A percentile compares a stretch with the other conserved stretches of the same genome.
These are phyloP conservation scores for Ophion slaviceki DNA, from an alignment of 2,888 invertebrate genomes.

Conservation along the genomic window DNA sequence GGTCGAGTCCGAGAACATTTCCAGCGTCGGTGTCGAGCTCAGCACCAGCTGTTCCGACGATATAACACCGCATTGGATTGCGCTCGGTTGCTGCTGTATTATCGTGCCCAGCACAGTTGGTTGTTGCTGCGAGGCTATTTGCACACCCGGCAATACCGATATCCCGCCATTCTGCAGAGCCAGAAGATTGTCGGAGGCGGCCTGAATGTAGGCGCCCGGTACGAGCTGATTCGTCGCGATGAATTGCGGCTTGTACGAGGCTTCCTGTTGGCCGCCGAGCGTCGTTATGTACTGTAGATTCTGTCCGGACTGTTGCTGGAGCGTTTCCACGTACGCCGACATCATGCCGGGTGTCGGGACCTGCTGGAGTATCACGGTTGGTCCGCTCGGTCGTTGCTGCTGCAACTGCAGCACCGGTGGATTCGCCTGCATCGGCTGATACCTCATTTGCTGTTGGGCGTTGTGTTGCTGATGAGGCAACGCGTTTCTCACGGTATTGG, in stretches of 20 bases:
- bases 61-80: conserved; percentile 84
- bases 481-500: conserved; percentile 73
- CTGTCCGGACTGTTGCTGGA: conserved; percentile 89
- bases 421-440: conserved; percentile 80
- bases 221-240: conserved; percentile 79
- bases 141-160: conserved; percentile 80
- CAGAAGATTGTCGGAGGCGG: conserved; percentile 79
- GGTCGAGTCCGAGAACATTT: conserved; percentile 86
- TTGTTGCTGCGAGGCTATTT: conserved; percentile 79
- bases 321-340: conserved; percentile 88
- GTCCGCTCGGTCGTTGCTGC: conserved; percentile 85
- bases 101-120: conserved; percentile 81
- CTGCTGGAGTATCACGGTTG: conserved; percentile 89
- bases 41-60: conserved; percentile 86
- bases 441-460: conserved; percentile 69
- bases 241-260: conserved; percentile 79
- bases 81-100: conserved; percentile 85
- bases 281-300: conserved; percentile 92
- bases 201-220: conserved; percentile 81
- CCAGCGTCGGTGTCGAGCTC: conserved; percentile 87
- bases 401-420: conserved; percentile 86
- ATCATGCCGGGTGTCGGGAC: conserved; percentile 86
- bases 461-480: conserved; percentile 69
- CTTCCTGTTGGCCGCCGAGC: conserved; percentile 86
- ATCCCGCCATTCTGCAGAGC: conserved; percentile 80